Evolutionary conservation across 1,140 invertebrate species (phyloP).

Genomic region (Caenorhabditis latens): DNA sequence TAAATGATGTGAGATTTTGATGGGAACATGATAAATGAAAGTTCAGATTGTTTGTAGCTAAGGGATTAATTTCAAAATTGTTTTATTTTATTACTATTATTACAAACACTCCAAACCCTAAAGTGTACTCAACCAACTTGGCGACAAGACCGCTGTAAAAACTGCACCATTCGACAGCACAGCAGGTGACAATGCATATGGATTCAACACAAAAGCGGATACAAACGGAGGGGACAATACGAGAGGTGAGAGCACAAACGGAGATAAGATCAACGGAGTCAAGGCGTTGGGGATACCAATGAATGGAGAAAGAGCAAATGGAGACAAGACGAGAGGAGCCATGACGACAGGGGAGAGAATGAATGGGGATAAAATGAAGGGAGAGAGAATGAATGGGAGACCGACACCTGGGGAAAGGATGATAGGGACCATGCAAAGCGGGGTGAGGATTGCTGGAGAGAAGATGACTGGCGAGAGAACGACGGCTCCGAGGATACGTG

Average conservation of each 20-base stretch:
- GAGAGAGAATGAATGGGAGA: constrained; percentile 62
- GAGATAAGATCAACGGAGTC: constrained; percentile 64
- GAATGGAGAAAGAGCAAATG: constrained; percentile 62
- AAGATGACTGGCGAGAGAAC: constrained; percentile 58
- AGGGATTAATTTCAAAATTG: too few species aligned
- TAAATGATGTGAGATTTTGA: too few species aligned
- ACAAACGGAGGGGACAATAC: constrained; percentile 69
- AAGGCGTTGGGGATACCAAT: constrained; percentile 63
- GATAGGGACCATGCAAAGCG: constrained; percentile 23
- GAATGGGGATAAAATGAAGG: constrained; percentile 61
- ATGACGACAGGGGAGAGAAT: constrained; percentile 59
- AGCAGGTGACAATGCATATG: constrained; percentile 73
- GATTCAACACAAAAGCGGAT: constrained; percentile 69
- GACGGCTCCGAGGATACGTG: constrained; percentile 54
- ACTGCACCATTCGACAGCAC: constrained; percentile 68
- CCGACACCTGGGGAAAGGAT: constrained; percentile 59
- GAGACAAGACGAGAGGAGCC: constrained; percentile 63
- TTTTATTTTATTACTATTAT: constrained; percentile 19
- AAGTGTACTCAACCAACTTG: constrained; percentile 71
- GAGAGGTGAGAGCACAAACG: constrained; percentile 63
- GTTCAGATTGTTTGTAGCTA: too few species aligned
- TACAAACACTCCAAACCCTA: neutral
- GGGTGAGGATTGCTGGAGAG: constrained; percentile 50
- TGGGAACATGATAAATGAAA: too few species aligned
- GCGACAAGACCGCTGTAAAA: constrained; percentile 71